These are phyloP conservation scores for Dione juno DNA, from an alignment of 2,888 invertebrate genomes.

Conservation along the genomic window DNA sequence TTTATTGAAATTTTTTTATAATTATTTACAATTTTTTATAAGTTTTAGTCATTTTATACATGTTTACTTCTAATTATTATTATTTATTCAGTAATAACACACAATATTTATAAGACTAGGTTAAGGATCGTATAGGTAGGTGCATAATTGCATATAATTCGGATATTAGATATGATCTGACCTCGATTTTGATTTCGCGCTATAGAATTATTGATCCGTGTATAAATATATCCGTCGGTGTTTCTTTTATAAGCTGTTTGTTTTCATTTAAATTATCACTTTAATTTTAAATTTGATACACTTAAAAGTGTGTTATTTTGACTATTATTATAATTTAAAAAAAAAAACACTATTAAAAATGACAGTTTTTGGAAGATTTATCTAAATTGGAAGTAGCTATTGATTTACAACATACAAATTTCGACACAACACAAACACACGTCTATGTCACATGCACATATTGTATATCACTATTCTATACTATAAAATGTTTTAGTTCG, in stretches of 20 bases:
- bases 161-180: constrained; percentile 31
- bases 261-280: background rate
- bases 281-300: background rate
- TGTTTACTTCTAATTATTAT: background rate
- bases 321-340: background rate
- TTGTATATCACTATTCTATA: constrained; percentile 22
- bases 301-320: background rate
- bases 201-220: constrained; percentile 37
- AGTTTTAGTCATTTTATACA: background rate
- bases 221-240: constrained; percentile 36
- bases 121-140: constrained; percentile 13
- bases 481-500: constrained; percentile 8
- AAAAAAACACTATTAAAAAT: background rate
- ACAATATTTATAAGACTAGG: constrained; percentile 11
- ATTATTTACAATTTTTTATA: background rate
- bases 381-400: background rate
- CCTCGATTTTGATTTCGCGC: constrained; percentile 39
- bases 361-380: constrained; percentile 2
- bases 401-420: background rate
- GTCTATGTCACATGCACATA: constrained; percentile 22
- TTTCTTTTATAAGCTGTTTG: constrained; percentile 13
- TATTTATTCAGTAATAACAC: background rate
- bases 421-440: constrained; percentile 5
- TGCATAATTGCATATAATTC: constrained; percentile 26
- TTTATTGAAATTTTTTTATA: background rate